Base-by-base conservation (phyloP, 2,888 invertebrate genomes). In the Cantharis flavilabris region DNA sequence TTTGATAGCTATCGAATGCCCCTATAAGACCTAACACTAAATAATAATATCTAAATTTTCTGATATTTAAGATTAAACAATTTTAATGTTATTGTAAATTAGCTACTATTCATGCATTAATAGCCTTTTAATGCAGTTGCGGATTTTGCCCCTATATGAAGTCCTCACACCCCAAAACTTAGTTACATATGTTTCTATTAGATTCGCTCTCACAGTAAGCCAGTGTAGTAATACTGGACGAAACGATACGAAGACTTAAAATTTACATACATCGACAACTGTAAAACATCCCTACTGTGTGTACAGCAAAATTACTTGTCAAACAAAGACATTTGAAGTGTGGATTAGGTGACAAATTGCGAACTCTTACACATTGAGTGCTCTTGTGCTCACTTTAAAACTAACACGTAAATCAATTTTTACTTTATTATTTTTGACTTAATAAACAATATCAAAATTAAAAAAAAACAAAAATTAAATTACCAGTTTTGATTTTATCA, bases 321-420 rank as follows among this genome's bases (percentile, higher is more conserved):
- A 84, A 85, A 85, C 83, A 85, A 82, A 80, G 81, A 81, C 84
- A 84, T 84, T 84, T 85, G 85, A 85, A 85, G 85, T 84, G 84
- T 83, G 86, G 86, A 86, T 86, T 86, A 85, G 82, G 84, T 85
- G 85, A 85, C 86, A 86, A 86, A 86, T 86, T 86, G 85, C 82
- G 84, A 84, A 83, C 82, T 82, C 74, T 76, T 71, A 70, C 80
- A 77, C 79, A 80, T 74, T 18, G 63, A 30, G 26, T 64, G 65
- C 14, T 28, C 65, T 18, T 16, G 18, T 63, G 16, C 14, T 72
- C 20, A 23, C 13, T 1, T 49, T 49, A 49, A 49, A 49, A 49
- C n/a, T 49, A 49, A 49, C 49, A 49, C 49, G 49, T 49, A 49
- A 49, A 49, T 49, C 49, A 49, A 49, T 49, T n/a, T 49, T 49